Conservation (phyloP, 2,797 vertebrate genomes). For the Momotus momota region DNA sequence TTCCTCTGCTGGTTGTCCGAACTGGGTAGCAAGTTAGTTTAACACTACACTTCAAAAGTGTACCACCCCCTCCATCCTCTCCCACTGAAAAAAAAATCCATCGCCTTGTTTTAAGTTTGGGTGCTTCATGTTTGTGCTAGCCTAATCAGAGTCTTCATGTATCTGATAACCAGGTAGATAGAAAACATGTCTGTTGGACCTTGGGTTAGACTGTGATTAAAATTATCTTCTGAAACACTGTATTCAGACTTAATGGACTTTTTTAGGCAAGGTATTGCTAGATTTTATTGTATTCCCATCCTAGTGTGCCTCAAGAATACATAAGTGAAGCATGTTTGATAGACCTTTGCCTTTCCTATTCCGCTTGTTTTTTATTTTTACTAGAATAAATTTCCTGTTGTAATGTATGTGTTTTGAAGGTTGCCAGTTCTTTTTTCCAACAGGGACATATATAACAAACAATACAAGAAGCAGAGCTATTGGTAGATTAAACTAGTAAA, state of each 20-base stretch:
- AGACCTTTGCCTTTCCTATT: background rate
- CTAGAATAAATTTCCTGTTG: background rate
- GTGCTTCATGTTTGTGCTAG: background rate
- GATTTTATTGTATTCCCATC: background rate
- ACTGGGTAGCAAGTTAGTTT: background rate
- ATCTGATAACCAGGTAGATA: background rate
- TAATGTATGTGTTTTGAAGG: background rate
- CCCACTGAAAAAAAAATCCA: background rate
- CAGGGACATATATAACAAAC: background rate
- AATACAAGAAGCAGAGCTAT: background rate
- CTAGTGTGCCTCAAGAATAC: background rate
- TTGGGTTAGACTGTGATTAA: background rate
- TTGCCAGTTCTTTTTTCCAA: background rate
- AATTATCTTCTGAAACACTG: background rate
- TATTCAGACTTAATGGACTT: background rate
- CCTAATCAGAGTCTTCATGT: background rate
- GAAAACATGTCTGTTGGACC: rapidly evolving
- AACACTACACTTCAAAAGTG: background rate
- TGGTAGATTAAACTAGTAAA: background rate
- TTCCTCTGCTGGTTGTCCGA: background rate
- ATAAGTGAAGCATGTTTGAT: background rate
- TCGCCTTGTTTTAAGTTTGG: background rate
- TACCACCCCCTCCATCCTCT: rapidly evolving
- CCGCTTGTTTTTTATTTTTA: background rate
- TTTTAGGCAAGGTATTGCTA: background rate